These are phyloP conservation scores for Notothenia coriiceps DNA, from an alignment of 2,113 vertebrate genomes.

Conservation along the genomic window DNA sequence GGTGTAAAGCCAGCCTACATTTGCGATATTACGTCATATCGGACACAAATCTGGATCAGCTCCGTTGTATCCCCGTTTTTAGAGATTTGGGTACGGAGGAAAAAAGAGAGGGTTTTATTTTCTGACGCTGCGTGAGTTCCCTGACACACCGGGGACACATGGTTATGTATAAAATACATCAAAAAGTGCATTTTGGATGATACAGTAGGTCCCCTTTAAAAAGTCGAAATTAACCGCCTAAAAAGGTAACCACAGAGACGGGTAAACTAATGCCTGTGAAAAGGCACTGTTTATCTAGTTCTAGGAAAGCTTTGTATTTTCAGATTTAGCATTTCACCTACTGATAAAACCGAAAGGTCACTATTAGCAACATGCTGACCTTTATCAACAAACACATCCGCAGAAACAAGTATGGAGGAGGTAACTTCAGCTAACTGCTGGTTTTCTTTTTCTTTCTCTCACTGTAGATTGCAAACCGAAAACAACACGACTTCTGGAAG, in stretches of 20 bases:
- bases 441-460: neutral
- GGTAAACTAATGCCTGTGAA: neutral
- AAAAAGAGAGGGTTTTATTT: too few species aligned
- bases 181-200: too few species aligned
- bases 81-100: too few species aligned
- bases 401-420: constrained; percentile 21
- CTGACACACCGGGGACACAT: too few species aligned
- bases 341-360: constrained; percentile 5
- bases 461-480: neutral
- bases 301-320: constrained; percentile 7
- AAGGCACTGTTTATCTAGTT: neutral
- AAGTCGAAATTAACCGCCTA: neutral
- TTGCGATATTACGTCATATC: too few species aligned
- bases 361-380: constrained; percentile 14
- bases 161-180: too few species aligned
- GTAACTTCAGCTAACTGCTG: neutral
- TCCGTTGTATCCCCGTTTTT: too few species aligned
- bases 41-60: too few species aligned
- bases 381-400: constrained; percentile 23
- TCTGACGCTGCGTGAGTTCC: too few species aligned
- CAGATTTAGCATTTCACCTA: neutral
- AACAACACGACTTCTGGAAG: neutral
- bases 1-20: too few species aligned
- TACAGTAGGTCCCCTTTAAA: too few species aligned
- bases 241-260: neutral